A percentile compares a stretch with the other conserved stretches of the same genome.
Evolutionary conservation across 2,113 vertebrate species (phyloP).

Genomic region (Fulica atra): DNA sequence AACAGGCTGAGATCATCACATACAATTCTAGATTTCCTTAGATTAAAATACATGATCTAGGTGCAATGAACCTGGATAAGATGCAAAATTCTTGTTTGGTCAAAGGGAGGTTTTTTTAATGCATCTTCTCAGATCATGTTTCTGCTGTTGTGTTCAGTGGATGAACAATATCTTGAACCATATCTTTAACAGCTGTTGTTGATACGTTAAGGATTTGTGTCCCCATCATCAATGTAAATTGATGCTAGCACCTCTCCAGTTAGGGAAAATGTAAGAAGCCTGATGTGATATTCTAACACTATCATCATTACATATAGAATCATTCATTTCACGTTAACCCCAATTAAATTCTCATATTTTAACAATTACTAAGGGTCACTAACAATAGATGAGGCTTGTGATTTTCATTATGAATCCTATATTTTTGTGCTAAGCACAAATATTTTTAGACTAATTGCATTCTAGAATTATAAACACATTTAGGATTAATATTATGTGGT

Average conservation of each 20-base stretch:
- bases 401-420: neutral
- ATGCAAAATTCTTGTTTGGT: neutral
- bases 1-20: neutral
- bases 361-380: neutral
- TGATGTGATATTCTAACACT: neutral
- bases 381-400: neutral
- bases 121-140: neutral
- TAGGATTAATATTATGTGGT: neutral
- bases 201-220: neutral
- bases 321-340: conserved; percentile 14
- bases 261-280: neutral
- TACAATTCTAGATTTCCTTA: neutral
- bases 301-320: neutral
- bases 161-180: neutral
- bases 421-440: neutral
- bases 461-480: neutral
- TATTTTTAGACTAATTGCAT: neutral
- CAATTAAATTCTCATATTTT: conserved; percentile 3
- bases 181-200: neutral
- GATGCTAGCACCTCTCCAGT: neutral
- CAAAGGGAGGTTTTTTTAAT: neutral
- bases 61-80: neutral
- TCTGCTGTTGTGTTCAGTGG: neutral
- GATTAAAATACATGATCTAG: neutral
- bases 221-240: neutral